Percentiles rank a stretch among this genome's conserved stretches.
phyloP scores from a whole-genome alignment of 2,888 invertebrate genomes.

The Nephrotoma flavescens region DNA sequence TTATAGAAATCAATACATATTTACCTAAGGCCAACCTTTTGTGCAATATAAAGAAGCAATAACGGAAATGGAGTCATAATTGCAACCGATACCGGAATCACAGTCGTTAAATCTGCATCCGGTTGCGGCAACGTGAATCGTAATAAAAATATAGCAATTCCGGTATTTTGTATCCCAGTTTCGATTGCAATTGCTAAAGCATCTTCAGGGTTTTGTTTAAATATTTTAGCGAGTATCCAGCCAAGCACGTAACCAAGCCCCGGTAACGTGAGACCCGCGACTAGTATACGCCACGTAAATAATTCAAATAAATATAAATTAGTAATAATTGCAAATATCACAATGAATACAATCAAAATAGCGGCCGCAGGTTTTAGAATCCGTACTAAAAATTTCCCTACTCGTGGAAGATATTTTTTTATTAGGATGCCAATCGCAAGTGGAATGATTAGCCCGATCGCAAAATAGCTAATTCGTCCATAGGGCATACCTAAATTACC shows the following conservation, averaged over 20 bases:
- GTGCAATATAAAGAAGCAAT: slow-evolving; percentile 39
- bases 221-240: slow-evolving; percentile 42
- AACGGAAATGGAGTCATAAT: slow-evolving; percentile 89
- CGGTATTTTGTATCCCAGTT: slow-evolving; percentile 88
- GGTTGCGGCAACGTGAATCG: slow-evolving; percentile 70
- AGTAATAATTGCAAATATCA: slow-evolving; percentile 75
- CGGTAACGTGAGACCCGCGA: slow-evolving; percentile 67
- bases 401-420: slow-evolving; percentile 50
- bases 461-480: slow-evolving; percentile 54
- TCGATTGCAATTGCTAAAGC: slow-evolving; percentile 82
- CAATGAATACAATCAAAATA: slow-evolving; percentile 63
- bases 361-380: slow-evolving; percentile 75
- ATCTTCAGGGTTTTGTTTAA: slow-evolving; percentile 49
- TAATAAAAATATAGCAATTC: slow-evolving; percentile 77
- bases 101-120: slow-evolving; percentile 76
- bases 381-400: slow-evolving; percentile 55
- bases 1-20: not conserved
- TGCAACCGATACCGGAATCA: slow-evolving; percentile 80
- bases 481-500: slow-evolving; percentile 67
- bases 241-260: slow-evolving; percentile 68
- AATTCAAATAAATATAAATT: slow-evolving; percentile 79
- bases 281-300: slow-evolving; percentile 70
- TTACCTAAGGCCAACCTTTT: slow-evolving; percentile 28
- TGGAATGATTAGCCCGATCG: slow-evolving; percentile 63
- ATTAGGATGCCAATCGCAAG: slow-evolving; percentile 47